Evolutionary conservation across 2,113 vertebrate genomes (phyloP).

Genomic region (Vireo altiloquus): DNA sequence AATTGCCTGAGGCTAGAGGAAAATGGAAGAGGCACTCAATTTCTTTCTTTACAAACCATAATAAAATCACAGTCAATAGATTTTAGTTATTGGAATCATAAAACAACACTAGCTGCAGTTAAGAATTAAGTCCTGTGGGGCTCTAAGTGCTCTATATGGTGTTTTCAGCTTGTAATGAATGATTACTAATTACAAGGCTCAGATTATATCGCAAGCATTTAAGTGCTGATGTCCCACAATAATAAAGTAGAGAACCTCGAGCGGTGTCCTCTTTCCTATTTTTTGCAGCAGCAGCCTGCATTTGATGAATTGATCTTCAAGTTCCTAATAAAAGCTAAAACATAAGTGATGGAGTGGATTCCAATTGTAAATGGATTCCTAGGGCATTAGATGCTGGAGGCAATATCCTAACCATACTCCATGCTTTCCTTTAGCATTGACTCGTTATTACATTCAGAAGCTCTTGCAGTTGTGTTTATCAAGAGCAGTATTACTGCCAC

Average conservation of each 20-base stretch:
- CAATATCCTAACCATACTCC: background rate
- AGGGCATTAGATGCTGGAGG: background rate
- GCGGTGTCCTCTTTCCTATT: background rate
- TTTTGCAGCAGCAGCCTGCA: background rate
- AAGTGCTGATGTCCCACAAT: background rate
- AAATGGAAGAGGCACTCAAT: background rate
- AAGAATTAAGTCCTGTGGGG: constrained; percentile 14
- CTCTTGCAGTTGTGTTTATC: background rate
- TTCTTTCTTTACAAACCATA: constrained; percentile 40
- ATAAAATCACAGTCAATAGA: constrained; percentile 55
- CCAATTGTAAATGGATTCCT: background rate
- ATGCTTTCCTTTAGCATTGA: background rate
- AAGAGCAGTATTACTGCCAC: background rate
- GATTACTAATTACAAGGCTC: constrained; percentile 28
- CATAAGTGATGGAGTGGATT: background rate
- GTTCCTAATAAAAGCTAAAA: background rate
- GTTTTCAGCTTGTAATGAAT: constrained; percentile 29
- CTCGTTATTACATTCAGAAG: background rate
- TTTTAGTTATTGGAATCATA: constrained; percentile 53
- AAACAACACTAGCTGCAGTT: constrained; percentile 20
- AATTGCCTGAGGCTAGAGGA: background rate
- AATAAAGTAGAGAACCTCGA: background rate
- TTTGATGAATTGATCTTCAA: constrained; percentile 32
- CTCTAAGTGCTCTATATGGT: background rate
- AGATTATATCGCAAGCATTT: constrained; percentile 8